Evolutionary conservation across 2,113 vertebrate species (phyloP).

Genomic region (Lynx canadensis): DNA sequence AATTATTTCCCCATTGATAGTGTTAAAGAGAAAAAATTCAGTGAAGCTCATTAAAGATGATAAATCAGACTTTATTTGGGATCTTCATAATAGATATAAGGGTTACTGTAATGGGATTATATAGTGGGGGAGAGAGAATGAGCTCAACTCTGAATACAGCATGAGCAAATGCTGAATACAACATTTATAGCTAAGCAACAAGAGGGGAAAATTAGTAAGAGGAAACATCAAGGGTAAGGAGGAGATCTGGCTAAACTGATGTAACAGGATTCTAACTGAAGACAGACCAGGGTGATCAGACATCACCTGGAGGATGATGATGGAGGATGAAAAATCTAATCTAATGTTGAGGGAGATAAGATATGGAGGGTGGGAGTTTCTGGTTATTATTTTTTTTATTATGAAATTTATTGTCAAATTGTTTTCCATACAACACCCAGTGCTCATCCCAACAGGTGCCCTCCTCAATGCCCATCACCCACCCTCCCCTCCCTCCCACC

Average conservation of each 20-base stretch:
- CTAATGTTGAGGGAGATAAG: not conserved
- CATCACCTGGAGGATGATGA: not conserved
- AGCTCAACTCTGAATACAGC: not conserved
- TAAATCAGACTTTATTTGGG: not conserved
- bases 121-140: not conserved
- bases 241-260: not conserved
- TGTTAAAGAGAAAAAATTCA: not conserved
- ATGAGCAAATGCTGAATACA: not conserved
- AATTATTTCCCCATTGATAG: not conserved
- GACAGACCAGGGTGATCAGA: not conserved
- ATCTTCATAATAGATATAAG: not conserved
- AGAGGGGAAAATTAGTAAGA: not conserved
- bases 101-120: not conserved
- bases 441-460: no score
- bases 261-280: not conserved
- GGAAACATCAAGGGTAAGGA: not conserved
- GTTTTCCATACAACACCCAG: no score
- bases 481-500: no score
- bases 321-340: not conserved
- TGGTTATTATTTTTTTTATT: not conserved
- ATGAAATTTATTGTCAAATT: no score
- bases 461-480: no score
- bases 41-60: not conserved
- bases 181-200: not conserved
- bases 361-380: not conserved